Base-by-base conservation (phyloP, 2,888 invertebrate species). In the Pterostichus niger region DNA sequence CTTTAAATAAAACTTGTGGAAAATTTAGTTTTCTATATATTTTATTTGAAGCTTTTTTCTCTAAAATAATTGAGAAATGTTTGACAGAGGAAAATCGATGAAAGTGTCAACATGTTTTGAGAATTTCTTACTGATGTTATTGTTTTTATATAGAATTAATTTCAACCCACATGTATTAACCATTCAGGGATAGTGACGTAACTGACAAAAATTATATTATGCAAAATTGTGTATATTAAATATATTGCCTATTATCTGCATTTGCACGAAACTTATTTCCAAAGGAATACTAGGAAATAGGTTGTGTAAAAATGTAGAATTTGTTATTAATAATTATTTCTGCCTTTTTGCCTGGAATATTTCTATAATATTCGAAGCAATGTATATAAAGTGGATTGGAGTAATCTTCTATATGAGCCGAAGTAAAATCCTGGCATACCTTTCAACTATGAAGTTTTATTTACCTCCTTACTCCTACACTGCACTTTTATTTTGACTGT, bases 171-270 rank as follows among this genome's bases (percentile, higher is more conserved):
- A 35, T 68, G 80, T 80, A 68, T 80, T 68, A 17, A 80, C 40
- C 68, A 80, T 33, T 82, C 82, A 82, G 82, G 82, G 82, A 82
- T 81, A 79, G 61, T 31, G 31, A 61, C 15, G 10, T 64, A 79
- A 40, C 40, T 15, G 15, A 79, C 56, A 52, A 54, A 76, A 76
- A 76, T 31, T 46, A 77, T 54, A 56, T 13, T 59, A 31, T 64
- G 64, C n/a, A 52, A 64, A 49, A 80, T 35, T 46, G 35, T 80
- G 68, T 80, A 61, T 49, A 64, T 35, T 59, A 46, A 79, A 64
- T 79, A 82, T 82, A 82, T 75, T 75, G 82, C 82, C 82, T 82
- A 82, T 82, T 82, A 82, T 82, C 82, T 82, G 40, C 82, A 64
- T 82, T 82, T 73, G 33, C 64, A 81, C 81, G 17, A 71, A 11